Evolutionary conservation across 2,797 vertebrate genomes (phyloP).

Genomic region (Mastacembelus armatus): DNA sequence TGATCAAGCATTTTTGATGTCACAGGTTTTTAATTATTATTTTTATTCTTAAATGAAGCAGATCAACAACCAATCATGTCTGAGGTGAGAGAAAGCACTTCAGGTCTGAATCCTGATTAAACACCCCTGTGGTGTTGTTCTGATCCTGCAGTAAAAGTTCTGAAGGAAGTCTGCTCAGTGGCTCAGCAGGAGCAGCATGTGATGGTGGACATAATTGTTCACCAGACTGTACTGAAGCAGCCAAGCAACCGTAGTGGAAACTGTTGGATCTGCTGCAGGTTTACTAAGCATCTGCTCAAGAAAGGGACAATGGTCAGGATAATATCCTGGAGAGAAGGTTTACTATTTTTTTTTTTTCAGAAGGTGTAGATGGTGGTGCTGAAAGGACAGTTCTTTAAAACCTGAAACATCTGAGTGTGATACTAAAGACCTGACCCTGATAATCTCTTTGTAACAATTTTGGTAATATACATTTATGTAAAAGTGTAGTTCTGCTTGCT

Average conservation of each 20-base stretch:
- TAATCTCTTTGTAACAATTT: not conserved
- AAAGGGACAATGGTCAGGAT: slow-evolving; percentile 13
- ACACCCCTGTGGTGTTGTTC: slow-evolving; percentile 24
- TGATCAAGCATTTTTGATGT: slow-evolving; percentile 2
- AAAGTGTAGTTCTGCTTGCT: not conserved
- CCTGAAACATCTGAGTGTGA: not conserved
- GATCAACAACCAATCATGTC: slow-evolving; percentile 39
- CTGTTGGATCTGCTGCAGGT: slow-evolving; percentile 6
- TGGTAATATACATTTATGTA: too few species aligned
- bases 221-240: slow-evolving; percentile 75
- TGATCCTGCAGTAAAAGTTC: slow-evolving; percentile 15
- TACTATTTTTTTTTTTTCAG: not conserved
- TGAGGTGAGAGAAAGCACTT: not conserved
- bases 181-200: slow-evolving; percentile 70
- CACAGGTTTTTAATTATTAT: slow-evolving; percentile 22
- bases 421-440: not conserved
- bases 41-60: slow-evolving; percentile 40
- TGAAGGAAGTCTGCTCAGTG: slow-evolving; percentile 30
- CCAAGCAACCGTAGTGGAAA: slow-evolving; percentile 35
- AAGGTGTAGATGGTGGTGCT: slow-evolving; percentile 58
- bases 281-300: slow-evolving; percentile 15
- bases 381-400: slow-evolving; percentile 68
- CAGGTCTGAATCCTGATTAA: slow-evolving; percentile 19
- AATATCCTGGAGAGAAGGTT: not conserved
- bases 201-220: slow-evolving; percentile 68